phyloP scores from a whole-genome alignment of 2,113 vertebrate genomes.

The Aplodontia rufa region DNA sequence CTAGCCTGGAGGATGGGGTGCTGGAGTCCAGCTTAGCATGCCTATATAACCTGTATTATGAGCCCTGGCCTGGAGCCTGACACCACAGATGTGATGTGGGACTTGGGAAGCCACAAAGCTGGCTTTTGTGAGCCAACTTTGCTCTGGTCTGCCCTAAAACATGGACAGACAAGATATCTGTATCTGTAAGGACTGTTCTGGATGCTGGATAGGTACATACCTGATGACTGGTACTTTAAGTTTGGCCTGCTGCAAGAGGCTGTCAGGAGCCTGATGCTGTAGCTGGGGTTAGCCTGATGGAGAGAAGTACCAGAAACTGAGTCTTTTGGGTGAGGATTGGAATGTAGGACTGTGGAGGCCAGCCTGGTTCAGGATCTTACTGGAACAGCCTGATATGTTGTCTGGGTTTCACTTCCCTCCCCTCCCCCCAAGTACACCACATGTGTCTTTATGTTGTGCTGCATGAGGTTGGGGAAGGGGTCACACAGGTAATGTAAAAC shows the following conservation, averaged over 20 bases:
- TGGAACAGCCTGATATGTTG: background rate
- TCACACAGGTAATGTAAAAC: background rate
- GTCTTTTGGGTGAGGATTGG: no score
- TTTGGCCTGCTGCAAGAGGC: rapidly evolving
- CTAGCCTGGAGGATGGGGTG: no score
- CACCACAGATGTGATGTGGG: no score
- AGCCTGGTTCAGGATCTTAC: background rate
- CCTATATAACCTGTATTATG: background rate
- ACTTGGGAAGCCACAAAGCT: background rate
- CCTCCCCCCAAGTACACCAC: rapidly evolving
- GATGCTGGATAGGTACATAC: background rate
- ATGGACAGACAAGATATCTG: no score
- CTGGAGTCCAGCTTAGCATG: background rate
- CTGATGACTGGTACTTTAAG: background rate
- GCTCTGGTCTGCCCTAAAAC: background rate
- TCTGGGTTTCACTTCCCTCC: background rate
- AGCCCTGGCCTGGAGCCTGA: background rate
- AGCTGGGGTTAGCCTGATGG: background rate
- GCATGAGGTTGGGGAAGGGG: rapidly evolving
- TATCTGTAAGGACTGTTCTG: background rate
- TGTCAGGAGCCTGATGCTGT: no score
- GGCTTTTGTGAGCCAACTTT: background rate
- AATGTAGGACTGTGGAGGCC: background rate
- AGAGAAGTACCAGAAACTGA: background rate
- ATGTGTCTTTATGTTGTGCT: background rate